Evolutionary conservation across 2,797 vertebrate genomes (phyloP).

Genomic region (Thripadectes ignobilis): DNA sequence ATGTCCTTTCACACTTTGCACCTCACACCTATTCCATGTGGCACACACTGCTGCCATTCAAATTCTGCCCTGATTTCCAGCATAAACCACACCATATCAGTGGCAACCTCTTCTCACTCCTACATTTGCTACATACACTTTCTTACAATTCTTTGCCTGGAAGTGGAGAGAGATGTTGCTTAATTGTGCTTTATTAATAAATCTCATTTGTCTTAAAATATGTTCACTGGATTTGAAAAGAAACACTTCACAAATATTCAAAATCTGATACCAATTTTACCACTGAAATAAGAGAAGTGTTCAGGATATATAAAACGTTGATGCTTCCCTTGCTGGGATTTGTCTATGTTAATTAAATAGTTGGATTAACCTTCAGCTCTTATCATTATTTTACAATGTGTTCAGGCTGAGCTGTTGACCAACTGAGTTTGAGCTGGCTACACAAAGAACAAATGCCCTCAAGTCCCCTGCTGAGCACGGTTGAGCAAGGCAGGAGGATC

Average conservation of each 20-base stretch:
- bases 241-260: not conserved
- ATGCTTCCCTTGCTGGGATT: not conserved
- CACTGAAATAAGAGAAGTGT: not conserved
- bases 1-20: not conserved
- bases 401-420: not conserved
- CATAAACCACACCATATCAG: not conserved
- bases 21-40: not conserved
- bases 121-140: not conserved
- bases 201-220: not conserved
- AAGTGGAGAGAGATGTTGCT: not conserved
- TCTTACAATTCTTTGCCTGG: not conserved
- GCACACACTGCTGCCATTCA: not conserved
- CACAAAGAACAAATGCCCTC: conserved; percentile 2
- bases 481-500: conserved; percentile 7
- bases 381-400: conserved; percentile 1
- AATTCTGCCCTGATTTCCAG: not conserved
- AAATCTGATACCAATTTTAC: not conserved
- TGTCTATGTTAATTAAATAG: not conserved
- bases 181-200: not conserved
- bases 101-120: not conserved
- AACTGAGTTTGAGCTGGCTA: not conserved
- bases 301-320: not conserved
- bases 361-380: not conserved
- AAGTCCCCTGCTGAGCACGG: not conserved
- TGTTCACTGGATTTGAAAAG: not conserved